phyloP scores from a whole-genome alignment of 2,113 vertebrate species.

The Apeltes quadracus region DNA sequence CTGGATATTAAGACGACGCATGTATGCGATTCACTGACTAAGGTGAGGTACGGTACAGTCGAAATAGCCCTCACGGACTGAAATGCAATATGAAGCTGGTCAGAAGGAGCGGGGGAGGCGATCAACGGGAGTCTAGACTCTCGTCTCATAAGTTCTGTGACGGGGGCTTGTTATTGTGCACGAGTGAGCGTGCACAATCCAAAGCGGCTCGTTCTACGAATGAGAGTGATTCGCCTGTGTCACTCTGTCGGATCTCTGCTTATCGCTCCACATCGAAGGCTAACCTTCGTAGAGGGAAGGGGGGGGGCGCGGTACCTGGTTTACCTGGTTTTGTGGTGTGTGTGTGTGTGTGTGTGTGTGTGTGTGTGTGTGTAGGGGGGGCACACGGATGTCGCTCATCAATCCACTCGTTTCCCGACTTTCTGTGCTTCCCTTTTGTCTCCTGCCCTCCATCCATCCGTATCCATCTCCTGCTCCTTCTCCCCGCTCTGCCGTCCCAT shows the following conservation, averaged over 20 bases:
- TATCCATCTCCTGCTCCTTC: slow-evolving; percentile 38
- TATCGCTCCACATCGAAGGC: slow-evolving; percentile 39
- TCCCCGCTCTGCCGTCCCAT: slow-evolving; percentile 62
- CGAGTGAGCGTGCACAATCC: slow-evolving; percentile 26
- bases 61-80: slow-evolving; percentile 20
- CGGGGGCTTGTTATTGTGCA: slow-evolving; percentile 31
- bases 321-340: no score
- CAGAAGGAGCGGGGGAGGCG: slow-evolving; percentile 70
- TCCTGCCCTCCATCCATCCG: slow-evolving; percentile 49
- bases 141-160: slow-evolving; percentile 49
- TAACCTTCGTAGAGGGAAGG: neutral
- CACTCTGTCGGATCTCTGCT: neutral
- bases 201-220: slow-evolving; percentile 9
- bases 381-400: neutral
- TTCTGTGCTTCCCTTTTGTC: slow-evolving; percentile 13
- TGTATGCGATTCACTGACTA: neutral
- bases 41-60: no score
- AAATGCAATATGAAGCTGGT: slow-evolving; percentile 50
- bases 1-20: neutral
- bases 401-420: slow-evolving; percentile 46
- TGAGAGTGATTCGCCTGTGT: no score
- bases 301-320: no score
- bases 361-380: no score
- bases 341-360: no score
- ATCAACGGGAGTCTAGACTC: slow-evolving; percentile 59